phyloP scores from a whole-genome alignment of 2,888 invertebrate genomes.

The Ormyrus thymus region DNA sequence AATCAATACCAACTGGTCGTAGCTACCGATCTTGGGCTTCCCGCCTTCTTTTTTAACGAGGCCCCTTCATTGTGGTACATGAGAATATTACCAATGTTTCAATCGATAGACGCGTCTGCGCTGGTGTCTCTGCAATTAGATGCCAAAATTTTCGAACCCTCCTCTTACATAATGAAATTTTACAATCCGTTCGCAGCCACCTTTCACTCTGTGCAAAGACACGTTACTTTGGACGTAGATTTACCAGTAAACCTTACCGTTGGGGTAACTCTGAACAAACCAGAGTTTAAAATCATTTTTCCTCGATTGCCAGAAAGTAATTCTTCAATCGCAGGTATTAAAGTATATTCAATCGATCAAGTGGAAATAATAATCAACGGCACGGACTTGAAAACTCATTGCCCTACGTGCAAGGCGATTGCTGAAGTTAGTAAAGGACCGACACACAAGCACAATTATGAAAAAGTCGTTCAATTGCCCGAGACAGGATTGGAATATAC shows the following conservation, averaged over 20 bases:
- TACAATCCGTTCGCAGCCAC: constrained; percentile 75
- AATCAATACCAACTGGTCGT: constrained; percentile 65
- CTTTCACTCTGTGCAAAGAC: constrained; percentile 73
- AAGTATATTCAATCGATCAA: constrained; percentile 66
- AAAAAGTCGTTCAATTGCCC: constrained; percentile 59
- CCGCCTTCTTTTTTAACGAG: constrained; percentile 66
- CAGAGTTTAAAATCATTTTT: constrained; percentile 66
- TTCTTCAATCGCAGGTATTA: constrained; percentile 64
- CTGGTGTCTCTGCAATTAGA: constrained; percentile 66
- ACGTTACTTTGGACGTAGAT: constrained; percentile 64
- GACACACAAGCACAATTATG: constrained; percentile 54
- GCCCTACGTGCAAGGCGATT: constrained; percentile 66
- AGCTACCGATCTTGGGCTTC: constrained; percentile 74
- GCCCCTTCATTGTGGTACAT: constrained; percentile 63
- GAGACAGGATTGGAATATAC: constrained; percentile 64
- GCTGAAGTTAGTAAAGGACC: constrained; percentile 68
- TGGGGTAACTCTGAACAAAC: constrained; percentile 63
- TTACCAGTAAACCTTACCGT: constrained; percentile 64
- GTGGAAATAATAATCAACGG: constrained; percentile 70
- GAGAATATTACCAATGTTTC: constrained; percentile 48
- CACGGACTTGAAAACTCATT: constrained; percentile 65
- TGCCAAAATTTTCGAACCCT: constrained; percentile 67
- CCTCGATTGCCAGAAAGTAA: constrained; percentile 64
- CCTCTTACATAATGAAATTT: constrained; percentile 69
- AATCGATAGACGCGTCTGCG: constrained; percentile 44